These are phyloP conservation scores for Psittacula echo DNA, from an alignment of 2,797 vertebrate species.

Conservation along the genomic window DNA sequence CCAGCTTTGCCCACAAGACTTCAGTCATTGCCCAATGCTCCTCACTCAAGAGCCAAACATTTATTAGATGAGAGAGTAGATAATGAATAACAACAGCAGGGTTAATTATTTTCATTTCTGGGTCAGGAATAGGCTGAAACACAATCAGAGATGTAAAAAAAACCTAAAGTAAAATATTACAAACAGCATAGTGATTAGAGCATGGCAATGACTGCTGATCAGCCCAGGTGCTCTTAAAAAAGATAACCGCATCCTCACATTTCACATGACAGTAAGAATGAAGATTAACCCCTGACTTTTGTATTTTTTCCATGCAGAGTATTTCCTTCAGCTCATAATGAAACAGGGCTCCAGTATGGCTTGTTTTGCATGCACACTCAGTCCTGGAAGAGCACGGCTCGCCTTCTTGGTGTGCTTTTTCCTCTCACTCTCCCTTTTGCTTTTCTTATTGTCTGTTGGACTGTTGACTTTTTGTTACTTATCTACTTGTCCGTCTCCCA, in stretches of 20 bases:
- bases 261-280: neutral
- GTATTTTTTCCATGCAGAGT: neutral
- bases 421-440: neutral
- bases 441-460: neutral
- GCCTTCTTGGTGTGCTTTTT: neutral
- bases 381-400: neutral
- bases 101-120: neutral
- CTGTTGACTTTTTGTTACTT: neutral
- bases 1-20: neutral
- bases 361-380: neutral
- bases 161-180: neutral
- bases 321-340: neutral
- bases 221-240: slow-evolving; percentile 23
- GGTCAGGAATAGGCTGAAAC: neutral
- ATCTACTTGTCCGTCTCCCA: neutral
- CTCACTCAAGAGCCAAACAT: neutral
- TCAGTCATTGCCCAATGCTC: neutral
- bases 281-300: neutral
- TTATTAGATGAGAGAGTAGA: neutral
- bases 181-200: neutral
- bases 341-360: neutral
- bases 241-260: neutral
- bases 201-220: slow-evolving; percentile 13
- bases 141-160: neutral
- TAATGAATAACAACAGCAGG: neutral